Base-by-base conservation (phyloP, 2,888 invertebrate genomes). In the Cabera pusaria region DNA sequence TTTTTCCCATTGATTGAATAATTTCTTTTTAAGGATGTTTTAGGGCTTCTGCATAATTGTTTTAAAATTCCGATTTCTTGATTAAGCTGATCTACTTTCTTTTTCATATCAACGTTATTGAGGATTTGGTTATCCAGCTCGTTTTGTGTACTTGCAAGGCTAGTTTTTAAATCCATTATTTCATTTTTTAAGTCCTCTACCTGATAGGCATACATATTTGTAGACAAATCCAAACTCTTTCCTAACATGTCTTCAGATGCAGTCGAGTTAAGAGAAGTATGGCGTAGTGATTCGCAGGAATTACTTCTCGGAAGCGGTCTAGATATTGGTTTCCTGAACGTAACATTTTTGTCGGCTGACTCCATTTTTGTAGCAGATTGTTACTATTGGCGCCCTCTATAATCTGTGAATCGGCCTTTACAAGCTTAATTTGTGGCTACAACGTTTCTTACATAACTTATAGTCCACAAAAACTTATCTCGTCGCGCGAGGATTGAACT, bases 21-120 rank as follows among this genome's bases (percentile, higher is more conserved):
- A 1, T 14, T 24, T 12, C 3, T 11, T n/a, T 12, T 11, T 24
- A 11, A 5, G 1, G 24, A 6, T 1, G 24, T 24, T 6, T 3
- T 12, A 12, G 24, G 24, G 5, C 6, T 24, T 12, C 6, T 14
- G 7, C 24, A 24, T 12, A 24, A 3, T 1, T 24, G 24, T 24
- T 24, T 24, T 12, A 24, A 12, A 6, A 24, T 6, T 3, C 12
- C n/a, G 11, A 24, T 12, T 24, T 24, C 24, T 6, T 24, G 24
- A 1, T 20, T 1, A 3, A 20, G 5, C 2, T 2, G 6, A 1
- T 2, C 7, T 6, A 6, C 7, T 20, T 20, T n/a, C n/a, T 7
- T n/a, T 7, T 20, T 20, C n/a, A 20, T 5, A 6, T 20, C 20
- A 3, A 20, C 7, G 4, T 23, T 23, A 14, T 24, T 14, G 1